Conservation (phyloP, 2,888 invertebrate genomes). For the Polydrusus tereticollis region DNA sequence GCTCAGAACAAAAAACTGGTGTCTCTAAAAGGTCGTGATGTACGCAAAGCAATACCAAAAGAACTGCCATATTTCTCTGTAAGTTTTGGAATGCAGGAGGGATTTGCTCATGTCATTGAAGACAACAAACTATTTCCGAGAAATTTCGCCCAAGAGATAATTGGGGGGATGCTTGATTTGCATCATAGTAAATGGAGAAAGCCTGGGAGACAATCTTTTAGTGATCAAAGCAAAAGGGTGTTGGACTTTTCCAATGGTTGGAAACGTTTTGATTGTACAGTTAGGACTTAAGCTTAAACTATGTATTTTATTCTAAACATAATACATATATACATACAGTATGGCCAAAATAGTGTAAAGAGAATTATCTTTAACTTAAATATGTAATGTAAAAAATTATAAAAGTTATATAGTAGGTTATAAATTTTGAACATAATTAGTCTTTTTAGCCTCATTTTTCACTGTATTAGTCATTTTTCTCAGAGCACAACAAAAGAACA, state of each 20-base stretch:
- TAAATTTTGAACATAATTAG: no score
- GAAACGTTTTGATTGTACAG: constrained; percentile 75
- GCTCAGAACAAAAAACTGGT: constrained; percentile 93
- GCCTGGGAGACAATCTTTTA: constrained; percentile 80
- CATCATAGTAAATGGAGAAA: constrained; percentile 89
- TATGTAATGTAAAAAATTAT: no score
- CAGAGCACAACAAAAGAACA: no score
- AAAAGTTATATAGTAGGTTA: no score
- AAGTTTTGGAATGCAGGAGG: constrained; percentile 90
- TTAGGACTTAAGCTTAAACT: constrained; percentile 49
- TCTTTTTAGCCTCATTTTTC: no score
- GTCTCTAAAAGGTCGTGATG: constrained; percentile 76
- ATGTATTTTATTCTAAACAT: no score
- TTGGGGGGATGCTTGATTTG: constrained; percentile 94
- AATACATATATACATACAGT: no score
- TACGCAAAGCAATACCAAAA: constrained; percentile 88
- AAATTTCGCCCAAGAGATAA: constrained; percentile 95
- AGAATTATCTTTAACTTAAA: no score
- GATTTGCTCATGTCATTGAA: constrained; percentile 98
- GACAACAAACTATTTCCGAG: constrained; percentile 88
- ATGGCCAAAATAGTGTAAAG: no score
- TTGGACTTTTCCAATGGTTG: constrained; percentile 79
- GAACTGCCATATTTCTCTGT: constrained; percentile 96
- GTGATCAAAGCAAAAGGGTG: constrained; percentile 82
- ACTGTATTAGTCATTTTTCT: no score